Percentiles rank a stretch among this genome's conserved stretches.
These are phyloP conservation scores for Apteryx owenii DNA, from an alignment of 2,113 vertebrate species.

Conservation along the genomic window DNA sequence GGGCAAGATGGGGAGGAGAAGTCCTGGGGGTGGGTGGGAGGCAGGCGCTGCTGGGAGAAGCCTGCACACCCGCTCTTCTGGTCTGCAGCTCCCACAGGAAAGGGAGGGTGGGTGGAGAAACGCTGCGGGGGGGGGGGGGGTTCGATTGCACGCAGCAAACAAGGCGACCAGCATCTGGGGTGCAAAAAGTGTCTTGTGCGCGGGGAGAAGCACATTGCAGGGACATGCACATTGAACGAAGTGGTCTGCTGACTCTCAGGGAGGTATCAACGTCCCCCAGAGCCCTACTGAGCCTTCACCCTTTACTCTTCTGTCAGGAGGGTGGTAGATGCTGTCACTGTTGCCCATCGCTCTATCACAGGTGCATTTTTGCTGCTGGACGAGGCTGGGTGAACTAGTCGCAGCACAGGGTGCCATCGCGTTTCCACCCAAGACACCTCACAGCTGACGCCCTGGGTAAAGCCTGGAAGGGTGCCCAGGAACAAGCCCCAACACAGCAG, in stretches of 20 bases:
- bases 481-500: fast-evolving
- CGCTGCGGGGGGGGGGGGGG: no score
- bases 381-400: neutral
- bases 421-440: neutral
- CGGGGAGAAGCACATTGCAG: neutral
- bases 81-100: neutral
- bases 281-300: neutral
- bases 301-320: neutral
- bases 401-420: neutral
- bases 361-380: neutral
- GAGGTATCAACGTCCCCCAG: fast-evolving
- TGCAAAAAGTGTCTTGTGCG: neutral
- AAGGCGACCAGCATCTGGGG: neutral
- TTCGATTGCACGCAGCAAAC: neutral
- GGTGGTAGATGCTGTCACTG: neutral
- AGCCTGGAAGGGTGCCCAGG: neutral
- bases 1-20: neutral
- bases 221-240: fast-evolving
- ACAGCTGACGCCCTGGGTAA: neutral
- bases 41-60: neutral
- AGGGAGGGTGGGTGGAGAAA: no score
- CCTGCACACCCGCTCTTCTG: neutral
- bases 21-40: neutral
- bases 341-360: neutral
- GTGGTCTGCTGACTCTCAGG: neutral